phyloP scores from a whole-genome alignment of 2,113 vertebrate genomes.

The Hyperopisus bebe region DNA sequence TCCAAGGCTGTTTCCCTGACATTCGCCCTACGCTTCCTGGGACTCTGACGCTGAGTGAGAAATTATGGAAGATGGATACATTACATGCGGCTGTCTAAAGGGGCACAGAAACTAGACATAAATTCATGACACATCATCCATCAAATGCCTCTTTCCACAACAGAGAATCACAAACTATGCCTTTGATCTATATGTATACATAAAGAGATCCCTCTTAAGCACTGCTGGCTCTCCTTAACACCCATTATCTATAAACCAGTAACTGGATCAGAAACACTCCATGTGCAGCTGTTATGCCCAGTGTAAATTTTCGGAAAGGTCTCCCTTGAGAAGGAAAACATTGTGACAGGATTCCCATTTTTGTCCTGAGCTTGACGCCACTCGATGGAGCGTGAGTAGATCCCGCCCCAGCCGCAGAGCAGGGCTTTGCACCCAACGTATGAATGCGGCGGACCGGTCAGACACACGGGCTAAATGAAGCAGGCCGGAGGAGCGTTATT shows the following conservation, averaged over 20 bases:
- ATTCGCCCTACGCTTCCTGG: not conserved
- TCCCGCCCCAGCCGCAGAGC: not conserved
- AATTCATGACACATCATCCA: not conserved
- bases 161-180: not conserved
- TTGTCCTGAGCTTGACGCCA: not conserved
- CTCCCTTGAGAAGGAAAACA: not conserved
- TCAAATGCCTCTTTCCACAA: not conserved
- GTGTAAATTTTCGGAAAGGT: not conserved
- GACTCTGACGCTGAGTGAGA: not conserved
- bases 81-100: not conserved
- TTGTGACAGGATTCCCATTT: not conserved
- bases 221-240: not conserved
- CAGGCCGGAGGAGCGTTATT: not conserved
- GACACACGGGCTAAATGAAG: slow-evolving; percentile 17
- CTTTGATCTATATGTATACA: not conserved
- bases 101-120: not conserved
- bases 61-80: not conserved
- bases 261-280: not conserved
- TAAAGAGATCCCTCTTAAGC: not conserved
- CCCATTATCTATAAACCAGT: not conserved
- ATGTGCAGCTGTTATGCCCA: not conserved
- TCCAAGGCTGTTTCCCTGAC: not conserved
- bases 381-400: not conserved
- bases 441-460: slow-evolving; percentile 19
- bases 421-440: not conserved